Base-by-base conservation (phyloP, 2,797 vertebrate genomes). In the Toxotes lorentzi region DNA sequence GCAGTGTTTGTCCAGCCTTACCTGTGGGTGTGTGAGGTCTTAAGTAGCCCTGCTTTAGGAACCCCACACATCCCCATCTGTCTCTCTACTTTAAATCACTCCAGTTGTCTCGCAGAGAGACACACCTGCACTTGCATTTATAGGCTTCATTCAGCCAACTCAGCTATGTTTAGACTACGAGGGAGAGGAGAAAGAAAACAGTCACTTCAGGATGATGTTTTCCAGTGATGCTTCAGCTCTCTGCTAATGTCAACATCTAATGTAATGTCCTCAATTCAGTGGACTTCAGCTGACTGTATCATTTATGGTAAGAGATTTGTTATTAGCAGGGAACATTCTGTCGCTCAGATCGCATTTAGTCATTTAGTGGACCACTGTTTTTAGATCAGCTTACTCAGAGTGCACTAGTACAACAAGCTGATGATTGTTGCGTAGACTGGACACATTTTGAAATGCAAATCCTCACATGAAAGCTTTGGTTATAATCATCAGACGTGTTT, bases 41-140 rank as follows among this genome's bases (percentile, higher is more conserved):
- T 61, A 78, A 81, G 73, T 63, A 75, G 54, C 17, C 19, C 50
- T n/a, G 59, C 58, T 65, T 76, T 60, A 76, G 24, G 67, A 73
- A 61, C 30, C 64, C 41, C 59, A 56, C 67, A 47, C 56, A 57
- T 47, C 34, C 10, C 50, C 3, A 14, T 53, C 74, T 77, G 73
- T 63, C 60, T 73, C 19, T 68, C 30, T 19, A 14, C 63, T 79
- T 54, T 63, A 68, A 84, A 70, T 81, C 56, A 2, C 58, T 81
- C 65, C 63, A 51, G 7, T 30, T 85, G 78, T 64, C 82, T 77
- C 50, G 50, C 59, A 40, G 81, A 72, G 64, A 62, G 38, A 65
- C 34, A 13, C 53, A 78, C 72, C 60, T 62, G 43, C 5, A 3
- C 34, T n/a, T 48, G 24, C 79, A 74, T 73, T 69, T 84, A 79